phyloP scores from a whole-genome alignment of 2,113 vertebrate species.

The Dromaius novaehollandiae region DNA sequence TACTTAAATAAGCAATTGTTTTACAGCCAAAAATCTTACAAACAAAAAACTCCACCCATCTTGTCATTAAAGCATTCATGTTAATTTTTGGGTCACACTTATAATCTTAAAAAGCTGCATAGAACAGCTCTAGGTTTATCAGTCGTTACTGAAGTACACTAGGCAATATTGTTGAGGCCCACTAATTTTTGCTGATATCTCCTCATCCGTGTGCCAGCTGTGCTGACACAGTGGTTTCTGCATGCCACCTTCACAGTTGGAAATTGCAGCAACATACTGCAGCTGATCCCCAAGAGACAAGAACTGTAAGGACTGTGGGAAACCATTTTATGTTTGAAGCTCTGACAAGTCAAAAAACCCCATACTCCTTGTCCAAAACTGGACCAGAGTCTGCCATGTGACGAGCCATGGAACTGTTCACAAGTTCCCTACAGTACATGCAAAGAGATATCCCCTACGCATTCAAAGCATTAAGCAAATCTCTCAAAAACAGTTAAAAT shows the following conservation, averaged over 20 bases:
- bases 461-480: neutral
- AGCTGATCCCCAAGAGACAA: neutral
- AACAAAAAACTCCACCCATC: neutral
- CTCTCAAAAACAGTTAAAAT: neutral
- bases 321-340: neutral
- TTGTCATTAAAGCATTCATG: neutral
- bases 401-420: neutral
- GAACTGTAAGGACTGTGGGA: neutral
- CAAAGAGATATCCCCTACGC: neutral
- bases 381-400: rapidly evolving
- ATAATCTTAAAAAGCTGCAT: neutral
- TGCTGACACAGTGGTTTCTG: neutral
- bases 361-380: neutral
- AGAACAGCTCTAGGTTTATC: neutral
- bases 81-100: neutral
- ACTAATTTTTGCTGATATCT: neutral
- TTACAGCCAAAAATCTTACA: neutral
- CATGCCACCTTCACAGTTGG: neutral
- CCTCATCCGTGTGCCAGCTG: neutral
- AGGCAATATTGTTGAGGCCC: neutral
- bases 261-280: neutral
- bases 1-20: neutral
- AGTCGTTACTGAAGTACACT: neutral
- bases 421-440: neutral
- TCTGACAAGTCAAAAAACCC: neutral